Evolutionary conservation across 2,113 vertebrate species (phyloP), one percentile per base, ranked within the genome.

Genomic region (Sander lucioperca): DNA sequence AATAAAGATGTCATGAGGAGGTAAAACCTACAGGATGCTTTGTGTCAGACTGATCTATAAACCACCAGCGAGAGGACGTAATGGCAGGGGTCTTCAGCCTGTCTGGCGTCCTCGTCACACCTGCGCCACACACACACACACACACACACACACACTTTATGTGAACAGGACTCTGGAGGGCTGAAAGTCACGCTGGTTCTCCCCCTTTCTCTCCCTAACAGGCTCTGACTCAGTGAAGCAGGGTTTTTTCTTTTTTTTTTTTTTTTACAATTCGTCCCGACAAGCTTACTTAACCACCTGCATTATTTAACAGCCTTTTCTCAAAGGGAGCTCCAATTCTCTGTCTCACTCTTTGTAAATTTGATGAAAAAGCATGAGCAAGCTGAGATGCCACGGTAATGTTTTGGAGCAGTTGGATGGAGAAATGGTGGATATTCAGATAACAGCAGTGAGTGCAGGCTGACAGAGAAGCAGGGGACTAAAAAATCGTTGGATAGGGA

Each of bases 241-340:
- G 74, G 10, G n/a, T 50, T 78, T 83, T 3, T 25, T 13, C 9
- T n/a, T 25, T 56, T 56, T 25, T 21, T 62, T 21, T 62, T n/a
- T 36, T 61, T 89, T 90, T 88, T 80, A 89, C 90, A 87, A 87
- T 84, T 87, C 73, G 56, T 84, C 86, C 88, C 50, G 69, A 91
- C 89, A 91, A 87, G 89, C 91, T 92, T 88, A 92, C 90, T 94
- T 93, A 90, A 92, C 85, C 88, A 85, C 53, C 86, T 94, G 93
- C 91, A 94, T 94, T 93, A 94, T 94, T 94, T 69, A 94, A 88
- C 68, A 86, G 79, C 83, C 78, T 84, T 78, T 73, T 83, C 83
- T 90, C 86, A 88, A 85, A 85, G 80, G 76, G 70, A 82, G 80
- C 81, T 78, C 70, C 57, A 53, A 15, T 50, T 64, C 75, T 67